Conservation (phyloP, 2,797 vertebrate species). For the Sternotherus odoratus region DNA sequence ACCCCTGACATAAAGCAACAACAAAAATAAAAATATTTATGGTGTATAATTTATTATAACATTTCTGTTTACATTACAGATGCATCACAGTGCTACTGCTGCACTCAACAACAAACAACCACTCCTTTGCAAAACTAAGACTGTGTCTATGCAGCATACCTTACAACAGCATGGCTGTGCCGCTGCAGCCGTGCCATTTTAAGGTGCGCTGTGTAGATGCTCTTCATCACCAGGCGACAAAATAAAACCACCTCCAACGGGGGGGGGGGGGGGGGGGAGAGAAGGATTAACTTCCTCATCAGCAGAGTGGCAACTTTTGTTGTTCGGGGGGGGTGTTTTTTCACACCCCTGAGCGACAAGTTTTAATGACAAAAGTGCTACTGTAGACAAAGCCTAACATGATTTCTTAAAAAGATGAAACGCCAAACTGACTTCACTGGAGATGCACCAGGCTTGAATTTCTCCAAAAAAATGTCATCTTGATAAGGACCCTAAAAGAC, state of each 20-base stretch:
- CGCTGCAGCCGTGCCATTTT: too few species aligned
- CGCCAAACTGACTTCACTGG: background rate
- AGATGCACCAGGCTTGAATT: background rate
- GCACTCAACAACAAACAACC: background rate
- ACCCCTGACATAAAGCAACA: background rate
- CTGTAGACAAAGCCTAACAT: background rate
- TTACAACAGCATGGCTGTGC: too few species aligned
- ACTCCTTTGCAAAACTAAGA: background rate
- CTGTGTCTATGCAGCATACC: too few species aligned
- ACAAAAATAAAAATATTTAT: background rate
- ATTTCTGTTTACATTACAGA: background rate
- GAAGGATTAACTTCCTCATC: too few species aligned
- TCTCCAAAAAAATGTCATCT: background rate
- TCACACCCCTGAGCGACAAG: too few species aligned
- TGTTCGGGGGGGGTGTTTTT: too few species aligned
- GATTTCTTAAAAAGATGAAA: fast-evolving
- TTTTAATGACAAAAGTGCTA: too few species aligned
- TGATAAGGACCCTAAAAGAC: background rate
- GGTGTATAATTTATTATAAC: background rate
- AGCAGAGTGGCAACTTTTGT: too few species aligned
- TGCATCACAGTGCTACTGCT: fast-evolving
- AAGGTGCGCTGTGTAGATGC: too few species aligned
- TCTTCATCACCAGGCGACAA: too few species aligned
- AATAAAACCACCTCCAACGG: too few species aligned
- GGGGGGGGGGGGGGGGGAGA: too few species aligned